These are phyloP conservation scores for Dromas ardeola DNA, from an alignment of 2,113 vertebrate genomes.

Conservation along the genomic window DNA sequence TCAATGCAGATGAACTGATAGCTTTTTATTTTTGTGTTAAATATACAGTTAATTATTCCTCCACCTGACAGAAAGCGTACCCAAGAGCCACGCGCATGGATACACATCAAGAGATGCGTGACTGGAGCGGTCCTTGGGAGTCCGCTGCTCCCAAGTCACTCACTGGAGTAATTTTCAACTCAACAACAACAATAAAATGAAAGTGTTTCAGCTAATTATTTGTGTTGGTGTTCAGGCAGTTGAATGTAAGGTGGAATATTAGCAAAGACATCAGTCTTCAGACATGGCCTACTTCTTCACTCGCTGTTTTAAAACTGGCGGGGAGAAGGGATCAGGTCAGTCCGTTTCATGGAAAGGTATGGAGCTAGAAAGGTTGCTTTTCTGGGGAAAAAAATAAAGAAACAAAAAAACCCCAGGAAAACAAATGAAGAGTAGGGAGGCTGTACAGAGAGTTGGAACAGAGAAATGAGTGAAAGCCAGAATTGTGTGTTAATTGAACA, in stretches of 20 bases:
- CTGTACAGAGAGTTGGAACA: not conserved
- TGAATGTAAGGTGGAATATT: not conserved
- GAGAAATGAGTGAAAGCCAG: no score
- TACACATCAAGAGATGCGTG: not conserved
- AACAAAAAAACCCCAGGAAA: not conserved
- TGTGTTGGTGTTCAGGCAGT: not conserved
- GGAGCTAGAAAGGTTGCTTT: not conserved
- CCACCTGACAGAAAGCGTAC: not conserved
- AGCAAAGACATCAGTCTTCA: not conserved
- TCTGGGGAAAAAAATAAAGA: not conserved
- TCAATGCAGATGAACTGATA: not conserved
- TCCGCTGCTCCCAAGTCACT: not conserved
- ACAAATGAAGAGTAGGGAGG: no score
- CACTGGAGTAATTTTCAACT: not conserved
- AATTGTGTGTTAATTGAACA: rapidly evolving
- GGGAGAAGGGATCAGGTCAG: not conserved
- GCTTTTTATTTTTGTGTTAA: not conserved
- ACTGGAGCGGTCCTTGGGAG: not conserved
- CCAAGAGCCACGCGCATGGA: not conserved
- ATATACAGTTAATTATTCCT: not conserved
- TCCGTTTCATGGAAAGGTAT: not conserved
- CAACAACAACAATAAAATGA: not conserved
- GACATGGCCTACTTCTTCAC: not conserved
- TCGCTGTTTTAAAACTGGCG: not conserved
- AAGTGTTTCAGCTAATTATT: not conserved